phyloP scores from a whole-genome alignment of 64 coral and sea anemone genomes.

The Pocillopora damicornis region DNA sequence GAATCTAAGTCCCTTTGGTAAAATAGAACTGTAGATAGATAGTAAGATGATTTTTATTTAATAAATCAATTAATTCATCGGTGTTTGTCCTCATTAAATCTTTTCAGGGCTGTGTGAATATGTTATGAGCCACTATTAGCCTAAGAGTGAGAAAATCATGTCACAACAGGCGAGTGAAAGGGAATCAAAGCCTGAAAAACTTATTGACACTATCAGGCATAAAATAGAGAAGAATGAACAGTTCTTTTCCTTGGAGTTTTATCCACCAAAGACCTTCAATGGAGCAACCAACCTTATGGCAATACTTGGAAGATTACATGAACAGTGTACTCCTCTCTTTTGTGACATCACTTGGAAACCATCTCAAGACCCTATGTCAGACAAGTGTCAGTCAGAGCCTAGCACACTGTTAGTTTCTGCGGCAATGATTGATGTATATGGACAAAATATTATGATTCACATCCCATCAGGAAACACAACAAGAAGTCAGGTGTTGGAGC shows the following conservation, averaged over 20 bases:
- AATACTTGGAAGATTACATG: slow-evolving; percentile 69
- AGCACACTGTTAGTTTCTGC: slow-evolving; percentile 80
- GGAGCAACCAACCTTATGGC: slow-evolving; percentile 88
- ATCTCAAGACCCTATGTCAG: slow-evolving; percentile 40
- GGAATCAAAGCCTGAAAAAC: not conserved
- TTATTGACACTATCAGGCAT: slow-evolving; percentile 46
- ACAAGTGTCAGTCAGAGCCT: slow-evolving; percentile 61
- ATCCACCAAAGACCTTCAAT: slow-evolving; percentile 90
- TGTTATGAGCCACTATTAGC: not conserved
- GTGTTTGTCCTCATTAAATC: no score
- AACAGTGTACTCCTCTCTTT: slow-evolving; percentile 76
- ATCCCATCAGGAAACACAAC: slow-evolving; percentile 69
- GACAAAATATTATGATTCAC: slow-evolving; percentile 89
- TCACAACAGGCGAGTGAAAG: slow-evolving; percentile 1
- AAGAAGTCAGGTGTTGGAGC: slow-evolving; percentile 63
- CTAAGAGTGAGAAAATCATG: not conserved
- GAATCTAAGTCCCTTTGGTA: no score
- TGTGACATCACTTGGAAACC: slow-evolving; percentile 88
- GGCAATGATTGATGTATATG: slow-evolving; percentile 65
- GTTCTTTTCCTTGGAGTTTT: slow-evolving; percentile 96
- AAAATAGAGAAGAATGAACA: slow-evolving; percentile 63
- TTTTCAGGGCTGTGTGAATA: no score
- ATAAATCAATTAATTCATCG: no score
- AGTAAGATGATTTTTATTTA: no score
- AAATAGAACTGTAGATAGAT: no score